Evolutionary conservation across 2,113 vertebrate species (phyloP).

Genomic region (Turnix velox): DNA sequence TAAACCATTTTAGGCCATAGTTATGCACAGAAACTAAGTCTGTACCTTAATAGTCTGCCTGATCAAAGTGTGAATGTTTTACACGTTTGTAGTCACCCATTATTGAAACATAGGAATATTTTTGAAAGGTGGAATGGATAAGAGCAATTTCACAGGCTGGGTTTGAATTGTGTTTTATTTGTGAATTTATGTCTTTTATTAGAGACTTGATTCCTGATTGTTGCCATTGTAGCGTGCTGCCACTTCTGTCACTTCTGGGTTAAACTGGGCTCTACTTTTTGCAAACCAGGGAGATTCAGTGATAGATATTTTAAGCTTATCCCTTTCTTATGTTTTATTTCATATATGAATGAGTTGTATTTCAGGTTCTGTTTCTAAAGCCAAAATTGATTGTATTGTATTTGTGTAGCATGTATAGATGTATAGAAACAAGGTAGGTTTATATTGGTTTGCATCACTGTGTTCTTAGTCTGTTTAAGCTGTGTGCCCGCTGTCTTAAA

Average conservation of each 20-base stretch:
- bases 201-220: not conserved
- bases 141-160: not conserved
- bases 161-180: not conserved
- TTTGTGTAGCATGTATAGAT: not conserved
- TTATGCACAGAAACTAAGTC: not conserved
- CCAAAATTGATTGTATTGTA: not conserved
- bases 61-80: not conserved
- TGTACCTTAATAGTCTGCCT: not conserved
- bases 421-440: not conserved
- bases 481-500: not conserved
- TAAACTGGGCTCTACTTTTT: not conserved
- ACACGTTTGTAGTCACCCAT: not conserved
- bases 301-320: not conserved
- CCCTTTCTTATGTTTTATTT: not conserved
- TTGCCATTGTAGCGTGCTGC: not conserved
- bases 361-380: not conserved
- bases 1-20: not conserved
- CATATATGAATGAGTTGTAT: accelerated
- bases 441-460: not conserved
- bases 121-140: not conserved
- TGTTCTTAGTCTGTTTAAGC: not conserved
- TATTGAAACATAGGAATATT: not conserved
- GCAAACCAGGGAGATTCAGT: not conserved
- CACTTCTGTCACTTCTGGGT: not conserved
- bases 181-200: not conserved